Percentiles rank a stretch among this genome's conserved stretches.
phyloP scores from a whole-genome alignment of 2,113 vertebrate species.

The Siphamia tubifer region DNA sequence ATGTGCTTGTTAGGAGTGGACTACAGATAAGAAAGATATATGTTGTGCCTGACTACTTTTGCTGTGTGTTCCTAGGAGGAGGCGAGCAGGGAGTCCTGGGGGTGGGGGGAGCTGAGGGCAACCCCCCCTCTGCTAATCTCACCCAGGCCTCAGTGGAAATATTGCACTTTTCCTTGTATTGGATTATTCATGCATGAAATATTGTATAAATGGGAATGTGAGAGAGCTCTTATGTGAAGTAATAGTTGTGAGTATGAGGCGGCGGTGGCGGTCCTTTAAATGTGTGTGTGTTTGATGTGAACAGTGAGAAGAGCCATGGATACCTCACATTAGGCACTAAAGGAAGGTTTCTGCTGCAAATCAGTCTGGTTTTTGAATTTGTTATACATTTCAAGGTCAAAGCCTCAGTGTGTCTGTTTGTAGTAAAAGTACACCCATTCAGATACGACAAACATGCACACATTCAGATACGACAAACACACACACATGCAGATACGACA shows the following conservation, averaged over 20 bases:
- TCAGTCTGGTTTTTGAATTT: neutral
- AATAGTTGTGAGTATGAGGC: slow-evolving; percentile 57
- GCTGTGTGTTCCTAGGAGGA: slow-evolving; percentile 61
- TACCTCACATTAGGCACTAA: slow-evolving; percentile 7
- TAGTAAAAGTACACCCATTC: no score
- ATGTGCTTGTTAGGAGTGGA: slow-evolving; percentile 78
- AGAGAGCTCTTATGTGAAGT: slow-evolving; percentile 65
- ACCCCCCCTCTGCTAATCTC: slow-evolving; percentile 40
- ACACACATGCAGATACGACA: no score
- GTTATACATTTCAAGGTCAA: slow-evolving; percentile 26
- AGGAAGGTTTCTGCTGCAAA: slow-evolving; percentile 19
- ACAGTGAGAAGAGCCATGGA: slow-evolving; percentile 7
- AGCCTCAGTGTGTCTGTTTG: slow-evolving; percentile 4
- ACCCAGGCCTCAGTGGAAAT: slow-evolving; percentile 47
- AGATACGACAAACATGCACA: no score
- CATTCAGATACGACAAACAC: no score
- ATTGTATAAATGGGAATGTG: slow-evolving; percentile 65
- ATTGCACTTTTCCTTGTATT: slow-evolving; percentile 64
- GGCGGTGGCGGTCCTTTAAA: slow-evolving; percentile 17
- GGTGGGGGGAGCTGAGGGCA: slow-evolving; percentile 20
- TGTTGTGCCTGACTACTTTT: slow-evolving; percentile 72
- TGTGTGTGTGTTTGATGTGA: slow-evolving; percentile 11
- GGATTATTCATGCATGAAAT: slow-evolving; percentile 70
- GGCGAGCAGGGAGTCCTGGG: slow-evolving; percentile 48
- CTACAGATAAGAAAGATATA: slow-evolving; percentile 76